Conservation (phyloP, 2,113 vertebrate species). For the Leptodactylus fuscus region DNA sequence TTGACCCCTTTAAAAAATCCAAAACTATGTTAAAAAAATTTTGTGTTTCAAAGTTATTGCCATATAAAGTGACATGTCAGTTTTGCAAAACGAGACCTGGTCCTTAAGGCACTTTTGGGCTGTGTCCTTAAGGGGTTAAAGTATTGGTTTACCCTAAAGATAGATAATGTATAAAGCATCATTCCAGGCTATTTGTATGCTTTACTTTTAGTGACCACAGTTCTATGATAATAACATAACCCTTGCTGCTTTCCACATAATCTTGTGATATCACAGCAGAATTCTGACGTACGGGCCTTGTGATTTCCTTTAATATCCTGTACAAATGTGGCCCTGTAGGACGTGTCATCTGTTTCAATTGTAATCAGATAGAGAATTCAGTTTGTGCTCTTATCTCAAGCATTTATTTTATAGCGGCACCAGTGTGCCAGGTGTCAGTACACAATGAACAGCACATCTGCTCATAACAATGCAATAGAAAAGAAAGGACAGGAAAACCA, state of each 20-base stretch:
- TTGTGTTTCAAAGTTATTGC: too few species aligned
- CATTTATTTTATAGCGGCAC: neutral
- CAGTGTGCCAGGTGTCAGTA: neutral
- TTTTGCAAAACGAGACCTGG: too few species aligned
- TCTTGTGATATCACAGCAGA: neutral
- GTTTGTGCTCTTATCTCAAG: neutral
- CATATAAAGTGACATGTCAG: too few species aligned
- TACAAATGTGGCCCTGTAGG: neutral
- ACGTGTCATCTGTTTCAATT: constrained; percentile 22
- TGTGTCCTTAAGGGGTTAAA: too few species aligned
- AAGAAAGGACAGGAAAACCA: neutral
- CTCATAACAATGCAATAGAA: neutral
- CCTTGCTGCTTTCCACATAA: neutral
- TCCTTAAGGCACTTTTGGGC: too few species aligned
- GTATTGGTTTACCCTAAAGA: too few species aligned
- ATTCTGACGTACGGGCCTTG: neutral
- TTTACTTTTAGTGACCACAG: neutral
- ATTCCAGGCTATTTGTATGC: neutral
- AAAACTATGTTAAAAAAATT: too few species aligned
- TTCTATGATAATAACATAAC: neutral
- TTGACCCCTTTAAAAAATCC: too few species aligned
- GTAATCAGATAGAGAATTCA: neutral
- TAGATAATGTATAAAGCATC: neutral
- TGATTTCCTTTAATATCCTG: neutral
- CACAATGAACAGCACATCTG: constrained; percentile 34